Evolutionary conservation across 2,113 vertebrate genomes (phyloP).

Genomic region (Axis porcinus): DNA sequence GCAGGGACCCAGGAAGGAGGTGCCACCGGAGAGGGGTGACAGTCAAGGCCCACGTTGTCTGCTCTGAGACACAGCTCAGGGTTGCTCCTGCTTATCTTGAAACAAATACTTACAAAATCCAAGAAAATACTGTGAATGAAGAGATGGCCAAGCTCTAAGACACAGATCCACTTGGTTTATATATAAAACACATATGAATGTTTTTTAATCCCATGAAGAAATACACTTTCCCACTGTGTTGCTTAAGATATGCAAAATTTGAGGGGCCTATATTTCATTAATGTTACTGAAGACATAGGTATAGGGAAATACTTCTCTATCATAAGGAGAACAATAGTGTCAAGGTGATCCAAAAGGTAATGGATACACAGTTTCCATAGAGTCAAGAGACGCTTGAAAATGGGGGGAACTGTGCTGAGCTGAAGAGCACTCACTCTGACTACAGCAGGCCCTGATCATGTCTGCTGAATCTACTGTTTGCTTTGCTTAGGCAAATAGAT

Average conservation of each 20-base stretch:
- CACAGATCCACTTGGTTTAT: background rate
- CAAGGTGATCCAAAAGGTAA: background rate
- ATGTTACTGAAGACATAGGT: background rate
- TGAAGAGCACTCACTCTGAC: background rate
- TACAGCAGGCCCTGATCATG: background rate
- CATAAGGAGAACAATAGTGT: background rate
- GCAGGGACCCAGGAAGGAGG: background rate
- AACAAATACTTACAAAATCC: background rate
- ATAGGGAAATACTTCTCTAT: background rate
- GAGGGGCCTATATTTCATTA: background rate
- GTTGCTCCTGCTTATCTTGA: background rate
- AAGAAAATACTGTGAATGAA: background rate
- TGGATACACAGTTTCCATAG: background rate
- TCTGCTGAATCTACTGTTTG: background rate
- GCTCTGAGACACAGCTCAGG: background rate
- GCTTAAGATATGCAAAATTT: background rate
- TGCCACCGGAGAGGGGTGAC: background rate
- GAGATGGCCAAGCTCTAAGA: background rate
- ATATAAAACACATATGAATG: background rate
- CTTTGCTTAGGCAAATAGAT: background rate
- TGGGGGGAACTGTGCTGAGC: background rate
- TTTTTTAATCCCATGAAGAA: background rate
- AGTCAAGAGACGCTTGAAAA: background rate
- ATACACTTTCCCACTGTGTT: background rate
- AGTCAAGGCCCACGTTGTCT: background rate